These are phyloP conservation scores for Callosobruchus maculatus DNA, from an alignment of 2,888 invertebrate genomes.

Conservation along the genomic window DNA sequence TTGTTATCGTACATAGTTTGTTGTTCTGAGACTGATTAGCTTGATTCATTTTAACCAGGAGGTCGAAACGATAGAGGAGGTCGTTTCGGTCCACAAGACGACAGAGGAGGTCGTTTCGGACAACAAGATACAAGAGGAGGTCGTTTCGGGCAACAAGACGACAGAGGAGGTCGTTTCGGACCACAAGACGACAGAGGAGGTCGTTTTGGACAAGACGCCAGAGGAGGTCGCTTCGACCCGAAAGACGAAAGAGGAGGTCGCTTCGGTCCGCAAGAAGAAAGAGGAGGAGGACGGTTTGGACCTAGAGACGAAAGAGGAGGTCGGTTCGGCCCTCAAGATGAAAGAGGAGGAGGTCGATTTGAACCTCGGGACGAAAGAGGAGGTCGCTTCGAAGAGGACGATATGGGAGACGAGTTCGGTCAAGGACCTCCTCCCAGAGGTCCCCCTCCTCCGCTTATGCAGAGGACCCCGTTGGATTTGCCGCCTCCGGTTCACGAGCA, in stretches of 20 bases:
- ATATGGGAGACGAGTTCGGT: not conserved
- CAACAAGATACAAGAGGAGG: too few relatives aligned
- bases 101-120: too few relatives aligned
- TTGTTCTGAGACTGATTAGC: too few relatives aligned
- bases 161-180: not conserved
- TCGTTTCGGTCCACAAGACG: too few relatives aligned
- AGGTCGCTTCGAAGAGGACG: not conserved
- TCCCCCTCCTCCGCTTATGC: not conserved
- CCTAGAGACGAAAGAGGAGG: not conserved
- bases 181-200: too few relatives aligned
- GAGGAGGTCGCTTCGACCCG: not conserved
- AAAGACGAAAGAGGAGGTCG: not conserved
- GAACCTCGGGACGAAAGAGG: not conserved
- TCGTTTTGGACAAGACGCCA: not conserved
- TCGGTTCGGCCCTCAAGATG: not conserved
- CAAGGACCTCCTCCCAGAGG: not conserved
- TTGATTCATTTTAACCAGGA: too few relatives aligned
- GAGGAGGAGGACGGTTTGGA: not conserved
- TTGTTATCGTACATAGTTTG: too few relatives aligned
- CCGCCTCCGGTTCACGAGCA: not conserved
- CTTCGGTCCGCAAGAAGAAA: not conserved
- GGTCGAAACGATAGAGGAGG: too few relatives aligned
- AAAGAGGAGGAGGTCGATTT: not conserved
- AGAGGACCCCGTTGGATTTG: not conserved
- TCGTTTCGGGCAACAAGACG: too few relatives aligned